These are phyloP conservation scores for Tringa solitaria DNA, from an alignment of 2,113 vertebrate species.

Conservation along the genomic window DNA sequence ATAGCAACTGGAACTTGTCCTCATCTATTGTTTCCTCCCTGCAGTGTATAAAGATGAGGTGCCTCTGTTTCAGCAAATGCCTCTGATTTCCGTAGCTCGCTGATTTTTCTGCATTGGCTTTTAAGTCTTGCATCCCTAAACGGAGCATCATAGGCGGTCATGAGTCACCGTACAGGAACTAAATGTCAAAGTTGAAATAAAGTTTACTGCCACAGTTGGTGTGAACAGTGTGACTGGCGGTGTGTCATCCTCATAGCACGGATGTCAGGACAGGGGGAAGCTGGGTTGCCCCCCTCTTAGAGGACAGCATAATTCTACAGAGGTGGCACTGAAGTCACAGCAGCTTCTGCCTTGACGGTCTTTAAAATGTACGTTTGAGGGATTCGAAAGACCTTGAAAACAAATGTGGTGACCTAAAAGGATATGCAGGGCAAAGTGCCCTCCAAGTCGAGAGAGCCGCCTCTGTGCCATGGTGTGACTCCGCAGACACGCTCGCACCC, in stretches of 20 bases:
- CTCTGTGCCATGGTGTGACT: background rate
- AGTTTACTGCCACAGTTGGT: slow-evolving; percentile 59
- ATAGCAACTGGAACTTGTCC: background rate
- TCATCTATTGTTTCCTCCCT: background rate
- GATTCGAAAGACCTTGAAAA: background rate
- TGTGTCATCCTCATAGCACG: slow-evolving; percentile 31
- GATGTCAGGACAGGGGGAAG: slow-evolving; percentile 23
- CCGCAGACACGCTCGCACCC: background rate
- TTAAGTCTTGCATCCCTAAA: slow-evolving; percentile 41
- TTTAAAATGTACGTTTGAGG: background rate
- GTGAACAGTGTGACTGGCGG: slow-evolving; percentile 22
- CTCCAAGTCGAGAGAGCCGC: background rate
- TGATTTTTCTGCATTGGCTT: slow-evolving; percentile 27
- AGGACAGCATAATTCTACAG: background rate
- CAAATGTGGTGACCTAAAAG: slow-evolving; percentile 1
- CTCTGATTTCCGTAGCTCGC: background rate
- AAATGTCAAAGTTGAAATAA: slow-evolving; percentile 77
- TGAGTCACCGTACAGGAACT: slow-evolving; percentile 64
- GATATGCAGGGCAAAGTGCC: background rate
- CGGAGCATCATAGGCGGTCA: background rate
- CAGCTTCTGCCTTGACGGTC: background rate
- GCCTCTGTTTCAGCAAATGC: background rate
- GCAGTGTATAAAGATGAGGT: background rate
- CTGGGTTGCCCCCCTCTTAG: background rate
- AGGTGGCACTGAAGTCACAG: background rate